Conservation (phyloP, 2,113 vertebrate genomes). For the Pan paniscus region DNA sequence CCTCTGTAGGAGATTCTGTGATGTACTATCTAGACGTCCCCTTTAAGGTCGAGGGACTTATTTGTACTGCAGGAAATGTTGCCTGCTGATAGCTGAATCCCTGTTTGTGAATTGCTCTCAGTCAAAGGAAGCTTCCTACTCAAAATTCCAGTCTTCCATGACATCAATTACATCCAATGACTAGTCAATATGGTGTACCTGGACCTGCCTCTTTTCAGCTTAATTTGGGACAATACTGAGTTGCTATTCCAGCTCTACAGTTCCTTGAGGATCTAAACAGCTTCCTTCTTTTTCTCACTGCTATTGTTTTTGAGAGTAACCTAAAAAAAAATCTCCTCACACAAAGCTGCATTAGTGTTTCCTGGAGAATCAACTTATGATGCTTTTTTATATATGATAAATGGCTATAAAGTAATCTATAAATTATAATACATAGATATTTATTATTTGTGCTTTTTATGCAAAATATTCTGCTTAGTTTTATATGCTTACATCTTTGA, state of each 20-base stretch:
- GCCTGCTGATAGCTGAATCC: neutral
- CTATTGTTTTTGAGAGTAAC: neutral
- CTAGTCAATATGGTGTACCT: fast-evolving
- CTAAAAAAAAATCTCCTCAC: neutral
- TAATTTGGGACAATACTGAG: neutral
- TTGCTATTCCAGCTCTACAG: neutral
- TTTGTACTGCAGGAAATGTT: neutral
- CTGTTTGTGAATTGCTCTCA: neutral
- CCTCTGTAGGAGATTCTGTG: neutral
- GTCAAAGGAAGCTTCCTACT: neutral
- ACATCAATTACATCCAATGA: fast-evolving
- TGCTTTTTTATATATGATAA: neutral
- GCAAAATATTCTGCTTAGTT: neutral
- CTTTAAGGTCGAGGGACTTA: neutral
- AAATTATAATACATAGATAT: neutral
- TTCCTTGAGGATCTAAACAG: neutral
- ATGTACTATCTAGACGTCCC: neutral
- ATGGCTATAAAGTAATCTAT: neutral
- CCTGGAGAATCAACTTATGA: neutral
- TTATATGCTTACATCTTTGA: neutral
- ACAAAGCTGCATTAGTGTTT: neutral
- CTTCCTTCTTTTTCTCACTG: neutral
- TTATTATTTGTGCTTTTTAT: neutral
- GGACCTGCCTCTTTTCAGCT: neutral
- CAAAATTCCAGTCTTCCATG: neutral